A percentile compares a stretch with the other conserved stretches of the same genome.
phyloP scores from a whole-genome alignment of 37 sponge, comb jelly and placozoan species.

The Mnemiopsis leidyi region DNA sequence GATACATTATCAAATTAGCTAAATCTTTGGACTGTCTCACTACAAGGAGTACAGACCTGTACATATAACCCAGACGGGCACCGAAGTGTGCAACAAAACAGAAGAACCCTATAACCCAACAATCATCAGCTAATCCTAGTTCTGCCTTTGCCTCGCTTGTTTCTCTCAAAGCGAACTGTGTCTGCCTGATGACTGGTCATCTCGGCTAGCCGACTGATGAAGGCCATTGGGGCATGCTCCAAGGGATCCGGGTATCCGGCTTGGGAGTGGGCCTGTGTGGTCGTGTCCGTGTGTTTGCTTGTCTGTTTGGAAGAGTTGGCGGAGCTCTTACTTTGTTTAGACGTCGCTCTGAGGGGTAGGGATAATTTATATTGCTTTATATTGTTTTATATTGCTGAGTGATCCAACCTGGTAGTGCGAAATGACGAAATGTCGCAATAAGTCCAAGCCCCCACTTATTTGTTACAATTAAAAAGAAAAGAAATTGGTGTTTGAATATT shows the following conservation, averaged over 20 bases:
- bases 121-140: slow-evolving; percentile 45
- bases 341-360: background rate
- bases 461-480: no score
- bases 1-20: no score
- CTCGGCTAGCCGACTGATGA: slow-evolving; percentile 33
- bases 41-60: no score
- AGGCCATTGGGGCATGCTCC: slow-evolving; percentile 31
- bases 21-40: no score
- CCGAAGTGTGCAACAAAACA: no score
- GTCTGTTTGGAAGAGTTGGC: slow-evolving; percentile 4
- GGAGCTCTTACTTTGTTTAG: background rate
- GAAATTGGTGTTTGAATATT: no score
- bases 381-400: no score
- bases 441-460: no score
- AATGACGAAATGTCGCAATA: no score
- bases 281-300: background rate
- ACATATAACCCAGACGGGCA: no score
- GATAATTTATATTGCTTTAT: background rate
- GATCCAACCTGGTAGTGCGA: no score
- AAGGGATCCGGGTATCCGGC: slow-evolving; percentile 30
- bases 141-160: background rate
- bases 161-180: slow-evolving; percentile 37
- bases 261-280: background rate
- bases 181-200: slow-evolving; percentile 45
- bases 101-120: background rate